phyloP scores from a whole-genome alignment of 2,888 invertebrate species.

The Sphaerophoria rueppellii region DNA sequence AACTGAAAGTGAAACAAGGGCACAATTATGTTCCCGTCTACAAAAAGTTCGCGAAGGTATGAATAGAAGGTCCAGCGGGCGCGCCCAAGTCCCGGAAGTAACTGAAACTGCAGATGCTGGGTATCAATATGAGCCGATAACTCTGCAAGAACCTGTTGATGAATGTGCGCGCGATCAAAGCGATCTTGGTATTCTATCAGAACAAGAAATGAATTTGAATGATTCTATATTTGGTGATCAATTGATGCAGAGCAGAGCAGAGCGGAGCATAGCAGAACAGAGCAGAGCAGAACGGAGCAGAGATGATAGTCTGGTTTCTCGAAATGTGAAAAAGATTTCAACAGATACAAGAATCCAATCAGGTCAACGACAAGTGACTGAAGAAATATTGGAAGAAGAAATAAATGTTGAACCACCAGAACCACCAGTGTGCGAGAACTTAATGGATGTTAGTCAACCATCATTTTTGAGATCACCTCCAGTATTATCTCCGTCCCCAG shows the following conservation, averaged over 20 bases:
- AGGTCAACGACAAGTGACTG: conserved; percentile 37
- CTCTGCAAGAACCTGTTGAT: conserved; percentile 18
- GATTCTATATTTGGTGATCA: conserved; percentile 41
- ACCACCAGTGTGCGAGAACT: conserved; percentile 25
- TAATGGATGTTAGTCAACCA: conserved; percentile 6
- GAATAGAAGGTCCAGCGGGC: conserved; percentile 12
- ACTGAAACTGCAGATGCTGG: conserved; percentile 36
- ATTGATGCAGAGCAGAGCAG: conserved; percentile 1
- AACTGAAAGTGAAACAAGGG: background rate
- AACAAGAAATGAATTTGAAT: conserved; percentile 42
- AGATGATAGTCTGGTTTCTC: conserved; percentile 36
- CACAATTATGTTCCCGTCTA: background rate
- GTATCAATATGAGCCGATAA: conserved; percentile 12
- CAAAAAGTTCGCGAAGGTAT: conserved; percentile 6
- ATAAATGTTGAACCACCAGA: conserved; percentile 13
- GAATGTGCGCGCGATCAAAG: conserved; percentile 5
- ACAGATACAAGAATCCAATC: conserved; percentile 39
- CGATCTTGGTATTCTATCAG: conserved; percentile 35
- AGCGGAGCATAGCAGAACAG: conserved; percentile 17
- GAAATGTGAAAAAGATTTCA: conserved; percentile 46
- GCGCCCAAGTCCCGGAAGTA: background rate
- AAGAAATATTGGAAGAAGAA: conserved; percentile 57
- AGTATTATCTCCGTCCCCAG: conserved; percentile 8
- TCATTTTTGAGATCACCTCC: background rate
- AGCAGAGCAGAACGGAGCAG: no score